phyloP scores from a whole-genome alignment of 2,888 invertebrate genomes.

The Melanostoma mellinum region DNA sequence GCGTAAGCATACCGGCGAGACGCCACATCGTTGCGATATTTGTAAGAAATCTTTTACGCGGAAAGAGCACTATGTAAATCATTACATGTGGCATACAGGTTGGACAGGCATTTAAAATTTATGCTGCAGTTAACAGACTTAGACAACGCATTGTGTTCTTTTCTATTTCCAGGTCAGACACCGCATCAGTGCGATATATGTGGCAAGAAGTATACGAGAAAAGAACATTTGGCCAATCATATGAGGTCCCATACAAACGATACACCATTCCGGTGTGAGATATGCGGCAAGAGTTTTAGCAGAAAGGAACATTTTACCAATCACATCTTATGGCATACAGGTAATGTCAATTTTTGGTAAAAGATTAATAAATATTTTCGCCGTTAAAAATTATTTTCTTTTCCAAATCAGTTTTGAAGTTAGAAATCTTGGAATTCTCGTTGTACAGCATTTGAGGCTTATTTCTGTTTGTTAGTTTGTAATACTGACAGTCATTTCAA shows the following conservation, averaged over 20 bases:
- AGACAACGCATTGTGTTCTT: slow-evolving; percentile 50
- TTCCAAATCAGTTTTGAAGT: background rate
- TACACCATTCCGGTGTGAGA: slow-evolving; percentile 93
- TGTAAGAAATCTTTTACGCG: slow-evolving; percentile 94
- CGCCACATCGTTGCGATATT: slow-evolving; percentile 92
- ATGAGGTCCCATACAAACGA: slow-evolving; percentile 94
- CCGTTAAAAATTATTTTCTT: background rate
- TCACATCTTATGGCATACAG: slow-evolving; percentile 94
- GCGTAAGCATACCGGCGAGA: slow-evolving; percentile 91
- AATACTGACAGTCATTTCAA: no score
- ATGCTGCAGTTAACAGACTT: slow-evolving; percentile 46
- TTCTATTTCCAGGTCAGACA: slow-evolving; percentile 86
- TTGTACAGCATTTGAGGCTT: no score
- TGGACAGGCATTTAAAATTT: slow-evolving; percentile 73
- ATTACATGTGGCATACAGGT: slow-evolving; percentile 88
- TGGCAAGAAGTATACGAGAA: slow-evolving; percentile 94
- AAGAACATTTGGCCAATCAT: slow-evolving; percentile 94
- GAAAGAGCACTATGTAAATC: slow-evolving; percentile 93
- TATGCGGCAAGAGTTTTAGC: slow-evolving; percentile 94
- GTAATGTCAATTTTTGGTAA: slow-evolving; percentile 83
- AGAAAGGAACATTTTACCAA: slow-evolving; percentile 95
- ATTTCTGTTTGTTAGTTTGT: no score
- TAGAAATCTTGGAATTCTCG: no score
- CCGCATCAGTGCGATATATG: slow-evolving; percentile 94
- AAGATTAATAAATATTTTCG: background rate